Evolutionary conservation across 2,888 invertebrate species (phyloP).

Genomic region (Tachina grossa): DNA sequence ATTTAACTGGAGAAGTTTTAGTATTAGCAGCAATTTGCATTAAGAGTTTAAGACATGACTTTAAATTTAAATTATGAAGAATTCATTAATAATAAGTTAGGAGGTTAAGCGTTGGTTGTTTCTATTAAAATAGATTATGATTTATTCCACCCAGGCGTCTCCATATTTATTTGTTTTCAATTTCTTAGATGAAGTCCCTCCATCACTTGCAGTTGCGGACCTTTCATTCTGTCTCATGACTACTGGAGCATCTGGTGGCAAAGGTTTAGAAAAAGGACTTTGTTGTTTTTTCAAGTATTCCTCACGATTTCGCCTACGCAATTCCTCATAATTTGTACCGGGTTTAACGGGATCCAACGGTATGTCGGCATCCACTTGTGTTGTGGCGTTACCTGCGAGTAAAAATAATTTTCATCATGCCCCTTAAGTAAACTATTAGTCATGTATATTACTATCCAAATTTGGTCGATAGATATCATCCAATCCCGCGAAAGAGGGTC

Average conservation of each 20-base stretch:
- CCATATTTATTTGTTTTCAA: slow-evolving; percentile 80
- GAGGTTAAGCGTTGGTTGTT: neutral
- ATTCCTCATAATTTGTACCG: slow-evolving; percentile 87
- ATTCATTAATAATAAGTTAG: no score
- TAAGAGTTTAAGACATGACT: no score
- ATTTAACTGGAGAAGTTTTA: neutral
- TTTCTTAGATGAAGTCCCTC: slow-evolving; percentile 13
- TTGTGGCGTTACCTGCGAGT: slow-evolving; percentile 78
- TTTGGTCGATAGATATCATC: slow-evolving; percentile 85
- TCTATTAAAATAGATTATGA: neutral
- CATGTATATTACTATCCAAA: slow-evolving; percentile 83
- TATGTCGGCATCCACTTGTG: slow-evolving; percentile 82
- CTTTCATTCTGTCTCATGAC: slow-evolving; percentile 65
- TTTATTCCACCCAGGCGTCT: slow-evolving; percentile 81
- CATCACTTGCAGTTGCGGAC: neutral
- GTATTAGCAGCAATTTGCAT: neutral
- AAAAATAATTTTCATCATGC: neutral
- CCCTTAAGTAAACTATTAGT: neutral
- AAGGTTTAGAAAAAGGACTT: slow-evolving; percentile 75
- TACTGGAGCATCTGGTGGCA: slow-evolving; percentile 75
- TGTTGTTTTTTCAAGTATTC: slow-evolving; percentile 83
- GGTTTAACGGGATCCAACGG: slow-evolving; percentile 83
- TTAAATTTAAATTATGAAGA: no score
- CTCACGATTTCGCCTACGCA: slow-evolving; percentile 88
- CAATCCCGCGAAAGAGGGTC: slow-evolving; percentile 85